Base-by-base conservation (phyloP, 2,113 vertebrate species). In the Periophthalmodon schlosseri region DNA sequence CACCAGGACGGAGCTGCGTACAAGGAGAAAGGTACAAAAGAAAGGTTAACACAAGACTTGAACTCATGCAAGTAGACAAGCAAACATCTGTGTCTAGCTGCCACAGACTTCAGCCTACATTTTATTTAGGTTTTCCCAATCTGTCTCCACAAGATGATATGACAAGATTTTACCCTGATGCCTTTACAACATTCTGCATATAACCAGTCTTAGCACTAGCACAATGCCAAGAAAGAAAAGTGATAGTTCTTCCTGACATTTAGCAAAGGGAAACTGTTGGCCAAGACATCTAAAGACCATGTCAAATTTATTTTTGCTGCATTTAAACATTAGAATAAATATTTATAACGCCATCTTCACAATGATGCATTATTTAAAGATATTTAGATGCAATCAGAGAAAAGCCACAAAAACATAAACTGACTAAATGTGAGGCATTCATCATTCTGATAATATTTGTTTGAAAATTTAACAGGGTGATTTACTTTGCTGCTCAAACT, bases 391-490 rank as follows among this genome's bases (percentile, higher is more conserved):
- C 63, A 65, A 65, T 65, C 63, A 65, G 63, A n/a, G 6, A n/a
- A 65, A 65, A 65, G 20, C 63, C 46, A 79, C 65, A 44, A 63
- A 58, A 71, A 52, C 68, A 76, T 78, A 56, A 76, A 74, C 72
- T 44, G 68, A 56, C 52, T 61, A 78, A 75, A 69, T 46, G 46
- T 66, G 36, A 0, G 16, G 76, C 75, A 84, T 89, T 69, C 65
- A 80, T 89, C 86, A 83, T 61, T 65, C 46, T 84, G 76, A 88
- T 83, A 78, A 87, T 84, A 82, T 69, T 66, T 76, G 79, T 84
- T 78, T 78, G 76, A 88, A 87, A 79, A 66, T 75, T 76, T 80
- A 85, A 81, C 44, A 13, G 66, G 75, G 77, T 81, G 73, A 86
- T 79, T 82, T 83, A 71, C 73, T 85, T 33, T 72, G 74, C 54